Conservation (phyloP, 2,113 vertebrate species). For the Gymnobelideus leadbeateri region DNA sequence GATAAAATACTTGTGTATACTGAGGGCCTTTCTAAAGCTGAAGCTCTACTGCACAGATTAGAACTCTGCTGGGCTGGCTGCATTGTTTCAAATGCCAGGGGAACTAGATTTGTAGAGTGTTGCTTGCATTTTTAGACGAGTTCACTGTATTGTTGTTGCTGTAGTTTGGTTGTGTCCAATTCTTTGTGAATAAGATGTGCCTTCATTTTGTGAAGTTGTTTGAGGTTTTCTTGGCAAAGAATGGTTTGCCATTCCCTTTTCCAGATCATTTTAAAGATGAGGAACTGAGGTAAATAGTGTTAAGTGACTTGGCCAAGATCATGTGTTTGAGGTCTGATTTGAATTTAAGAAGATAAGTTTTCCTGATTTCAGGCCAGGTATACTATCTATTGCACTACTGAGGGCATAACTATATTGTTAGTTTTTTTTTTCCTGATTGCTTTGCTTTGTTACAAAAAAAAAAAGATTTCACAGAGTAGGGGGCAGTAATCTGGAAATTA, state of each 20-base stretch:
- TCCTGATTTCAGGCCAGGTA: not conserved
- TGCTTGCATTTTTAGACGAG: too few species aligned
- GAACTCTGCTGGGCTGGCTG: too few species aligned
- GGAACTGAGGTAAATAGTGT: not conserved
- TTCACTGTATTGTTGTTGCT: too few species aligned
- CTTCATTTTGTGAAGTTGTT: not conserved
- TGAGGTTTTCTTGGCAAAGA: not conserved
- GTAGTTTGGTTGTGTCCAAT: not conserved
- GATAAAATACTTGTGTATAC: too few species aligned
- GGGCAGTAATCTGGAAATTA: not conserved
- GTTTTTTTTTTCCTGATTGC: not conserved
- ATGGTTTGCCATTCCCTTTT: not conserved
- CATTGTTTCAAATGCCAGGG: too few species aligned
- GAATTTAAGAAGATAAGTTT: not conserved
- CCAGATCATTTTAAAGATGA: not conserved
- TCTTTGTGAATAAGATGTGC: not conserved
- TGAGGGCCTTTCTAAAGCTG: too few species aligned
- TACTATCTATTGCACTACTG: not conserved
- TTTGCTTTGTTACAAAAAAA: slow-evolving; percentile 3
- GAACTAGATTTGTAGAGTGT: too few species aligned
- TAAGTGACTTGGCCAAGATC: not conserved
- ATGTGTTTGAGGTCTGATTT: not conserved
- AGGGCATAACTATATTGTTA: not conserved
- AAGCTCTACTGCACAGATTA: too few species aligned
- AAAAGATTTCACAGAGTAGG: not conserved